Evolutionary conservation across 2,797 vertebrate species (phyloP).

Genomic region (Echeneis naucrates): DNA sequence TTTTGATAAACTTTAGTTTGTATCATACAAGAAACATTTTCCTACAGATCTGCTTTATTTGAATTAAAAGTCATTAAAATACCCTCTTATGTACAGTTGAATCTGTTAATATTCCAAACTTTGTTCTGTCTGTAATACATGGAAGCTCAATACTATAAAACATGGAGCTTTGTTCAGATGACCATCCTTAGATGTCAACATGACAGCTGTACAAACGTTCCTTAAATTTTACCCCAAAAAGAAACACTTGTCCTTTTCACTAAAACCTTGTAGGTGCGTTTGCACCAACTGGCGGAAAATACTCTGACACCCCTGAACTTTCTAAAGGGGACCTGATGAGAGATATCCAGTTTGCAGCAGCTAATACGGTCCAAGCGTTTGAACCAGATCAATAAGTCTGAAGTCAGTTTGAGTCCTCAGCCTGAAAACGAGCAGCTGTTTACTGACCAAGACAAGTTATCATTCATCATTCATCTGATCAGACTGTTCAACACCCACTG

Average conservation of each 20-base stretch:
- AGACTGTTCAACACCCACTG: no score
- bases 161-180: constrained; percentile 40
- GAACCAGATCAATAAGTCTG: no score
- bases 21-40: background rate
- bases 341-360: no score
- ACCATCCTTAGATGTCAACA: background rate
- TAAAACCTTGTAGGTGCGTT: no score
- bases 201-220: constrained; percentile 8
- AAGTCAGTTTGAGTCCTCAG: no score
- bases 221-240: background rate
- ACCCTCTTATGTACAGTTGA: constrained; percentile 51
- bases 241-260: background rate
- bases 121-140: constrained; percentile 50
- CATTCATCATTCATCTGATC: no score
- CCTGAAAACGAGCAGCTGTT: no score
- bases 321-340: no score
- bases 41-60: constrained; percentile 14
- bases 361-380: no score
- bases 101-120: constrained; percentile 16
- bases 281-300: no score
- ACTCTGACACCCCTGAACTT: background rate
- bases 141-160: constrained; percentile 47
- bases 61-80: constrained; percentile 53
- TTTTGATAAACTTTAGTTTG: no score
- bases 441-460: no score